These are phyloP conservation scores for Arenaria interpres DNA, from an alignment of 2,113 vertebrate genomes.

Conservation along the genomic window DNA sequence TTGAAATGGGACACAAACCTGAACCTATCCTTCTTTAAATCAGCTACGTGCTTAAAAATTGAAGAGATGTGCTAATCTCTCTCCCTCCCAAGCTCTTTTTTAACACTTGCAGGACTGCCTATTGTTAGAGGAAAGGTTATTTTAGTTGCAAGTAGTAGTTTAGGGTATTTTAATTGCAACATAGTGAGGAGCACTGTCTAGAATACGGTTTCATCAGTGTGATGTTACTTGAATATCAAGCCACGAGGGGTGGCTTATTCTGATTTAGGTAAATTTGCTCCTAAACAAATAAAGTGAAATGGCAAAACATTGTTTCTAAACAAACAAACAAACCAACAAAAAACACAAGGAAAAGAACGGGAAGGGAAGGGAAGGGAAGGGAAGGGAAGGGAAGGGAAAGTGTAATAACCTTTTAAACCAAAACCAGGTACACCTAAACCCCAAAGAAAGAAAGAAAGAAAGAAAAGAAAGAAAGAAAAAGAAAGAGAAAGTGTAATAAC, in stretches of 20 bases:
- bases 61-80: not conserved
- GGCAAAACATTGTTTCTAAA: not conserved
- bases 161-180: not conserved
- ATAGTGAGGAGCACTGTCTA: not conserved
- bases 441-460: accelerated
- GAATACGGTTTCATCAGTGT: not conserved
- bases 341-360: not conserved
- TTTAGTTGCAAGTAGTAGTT: not conserved
- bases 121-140: not conserved
- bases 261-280: not conserved
- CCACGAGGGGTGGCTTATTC: not conserved
- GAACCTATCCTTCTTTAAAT: not conserved
- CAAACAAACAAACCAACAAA: not conserved
- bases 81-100: not conserved
- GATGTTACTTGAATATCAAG: not conserved
- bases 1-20: not conserved
- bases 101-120: not conserved
- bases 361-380: accelerated
- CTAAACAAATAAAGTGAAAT: not conserved
- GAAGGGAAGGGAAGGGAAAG: too few relatives aligned
- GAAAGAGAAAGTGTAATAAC: not conserved
- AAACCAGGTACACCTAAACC: too few relatives aligned
- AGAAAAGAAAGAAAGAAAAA: too few relatives aligned
- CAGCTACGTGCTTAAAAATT: not conserved
- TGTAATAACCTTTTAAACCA: too few relatives aligned